Evolutionary conservation across 2,797 vertebrate genomes (phyloP).

Genomic region (Sebastes vulpes): DNA sequence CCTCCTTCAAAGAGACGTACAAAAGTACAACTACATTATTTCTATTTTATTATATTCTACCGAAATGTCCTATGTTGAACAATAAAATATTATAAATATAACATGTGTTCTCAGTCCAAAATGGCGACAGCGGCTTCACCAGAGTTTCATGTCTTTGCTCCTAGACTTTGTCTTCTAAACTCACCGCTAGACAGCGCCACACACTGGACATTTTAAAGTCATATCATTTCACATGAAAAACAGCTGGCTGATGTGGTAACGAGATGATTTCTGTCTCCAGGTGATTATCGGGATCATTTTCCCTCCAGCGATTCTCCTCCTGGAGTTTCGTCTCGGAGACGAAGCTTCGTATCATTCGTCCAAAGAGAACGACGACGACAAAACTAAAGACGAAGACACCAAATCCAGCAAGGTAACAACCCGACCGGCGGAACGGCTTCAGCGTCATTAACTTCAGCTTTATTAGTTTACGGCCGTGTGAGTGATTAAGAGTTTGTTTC

Average conservation of each 20-base stretch:
- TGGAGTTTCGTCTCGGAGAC: conserved; percentile 93
- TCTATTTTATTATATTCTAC: too few species aligned
- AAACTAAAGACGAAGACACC: conserved; percentile 90
- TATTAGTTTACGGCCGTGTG: neutral
- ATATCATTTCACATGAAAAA: neutral
- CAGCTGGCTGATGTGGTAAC: neutral
- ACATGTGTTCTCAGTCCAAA: too few species aligned
- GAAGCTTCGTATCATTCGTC: conserved; percentile 89
- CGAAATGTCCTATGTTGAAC: too few species aligned
- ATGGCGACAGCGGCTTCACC: too few species aligned
- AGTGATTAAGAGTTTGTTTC: conserved; percentile 12
- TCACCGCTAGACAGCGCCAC: too few species aligned
- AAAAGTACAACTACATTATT: too few species aligned
- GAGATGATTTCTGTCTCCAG: conserved; percentile 65
- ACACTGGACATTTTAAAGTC: too few species aligned
- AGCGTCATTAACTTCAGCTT: accelerated
- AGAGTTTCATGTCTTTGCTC: too few species aligned
- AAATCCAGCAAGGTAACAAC: conserved; percentile 81
- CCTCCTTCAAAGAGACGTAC: too few species aligned
- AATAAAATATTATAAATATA: too few species aligned
- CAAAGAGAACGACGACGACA: conserved; percentile 85
- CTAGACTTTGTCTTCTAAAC: too few species aligned
- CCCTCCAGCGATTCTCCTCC: conserved; percentile 92
- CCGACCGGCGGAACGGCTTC: accelerated
- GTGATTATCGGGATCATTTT: conserved; percentile 95